A percentile compares a stretch with the other conserved stretches of the same genome.
Conservation (phyloP, 2,797 vertebrate species). For the Ambastaia sidthimunki region DNA sequence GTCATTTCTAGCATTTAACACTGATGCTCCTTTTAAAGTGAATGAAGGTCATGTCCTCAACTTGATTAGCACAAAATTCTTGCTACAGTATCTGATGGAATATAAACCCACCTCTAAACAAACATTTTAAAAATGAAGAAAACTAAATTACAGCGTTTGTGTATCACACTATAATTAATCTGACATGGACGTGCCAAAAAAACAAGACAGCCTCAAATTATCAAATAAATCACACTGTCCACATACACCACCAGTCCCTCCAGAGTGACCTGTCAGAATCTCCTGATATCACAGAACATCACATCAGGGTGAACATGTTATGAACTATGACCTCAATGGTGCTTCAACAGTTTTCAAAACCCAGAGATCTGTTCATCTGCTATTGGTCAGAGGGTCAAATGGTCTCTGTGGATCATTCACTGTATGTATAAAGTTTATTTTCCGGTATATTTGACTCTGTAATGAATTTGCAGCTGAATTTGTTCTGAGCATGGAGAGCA, state of each 20-base stretch:
- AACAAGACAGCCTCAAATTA: neutral
- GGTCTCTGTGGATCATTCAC: neutral
- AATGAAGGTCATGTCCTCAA: constrained; percentile 11
- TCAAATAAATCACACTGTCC: constrained; percentile 6
- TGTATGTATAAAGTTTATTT: neutral
- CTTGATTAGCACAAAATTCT: neutral
- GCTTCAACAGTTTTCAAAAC: too few species aligned
- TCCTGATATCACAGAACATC: neutral
- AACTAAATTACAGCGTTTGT: neutral
- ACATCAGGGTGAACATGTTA: too few species aligned
- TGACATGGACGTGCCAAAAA: neutral
- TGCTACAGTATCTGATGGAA: neutral
- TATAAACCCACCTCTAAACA: neutral
- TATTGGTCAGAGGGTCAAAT: neutral
- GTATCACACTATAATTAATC: constrained; percentile 6
- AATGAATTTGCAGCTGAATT: constrained; percentile 18
- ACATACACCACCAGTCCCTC: too few species aligned
- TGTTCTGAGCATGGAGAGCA: constrained; percentile 3
- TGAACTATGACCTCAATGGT: neutral
- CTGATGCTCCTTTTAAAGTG: neutral
- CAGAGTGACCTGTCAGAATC: neutral
- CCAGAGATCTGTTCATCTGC: neutral
- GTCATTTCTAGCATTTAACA: neutral
- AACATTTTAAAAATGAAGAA: constrained; percentile 10
- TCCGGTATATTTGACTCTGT: neutral